Base-by-base conservation (phyloP, 1,140 invertebrate species). In the Hylaeus volcanicus region DNA sequence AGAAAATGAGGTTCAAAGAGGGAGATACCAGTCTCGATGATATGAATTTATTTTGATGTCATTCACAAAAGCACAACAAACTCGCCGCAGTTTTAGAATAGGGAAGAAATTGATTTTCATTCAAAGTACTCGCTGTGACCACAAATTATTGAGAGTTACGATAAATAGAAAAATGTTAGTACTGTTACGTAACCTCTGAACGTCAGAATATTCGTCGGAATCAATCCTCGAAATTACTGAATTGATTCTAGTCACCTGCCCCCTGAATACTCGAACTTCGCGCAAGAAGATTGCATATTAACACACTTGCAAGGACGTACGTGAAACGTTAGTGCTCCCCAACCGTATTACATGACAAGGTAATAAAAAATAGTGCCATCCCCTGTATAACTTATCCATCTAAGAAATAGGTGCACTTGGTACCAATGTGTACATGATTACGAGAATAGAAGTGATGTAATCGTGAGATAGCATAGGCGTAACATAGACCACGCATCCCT, bases 351-450 rank as follows among this genome's bases (percentile, higher is more conserved):
- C 12, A 77, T 70, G 55, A 76, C 61, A 69, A 26, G 63, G 66
- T 77, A 70, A 68, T 60, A 69, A 77, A 77, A 81, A 75, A 70
- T 74, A 76, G 72, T 80, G 74, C 74, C 64, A 63, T 81, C 79
- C 74, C 65, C 37, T 56, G 74, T 64, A 63, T 64, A 45, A 76
- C 53, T 77, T 76, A 70, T 56, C 15, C 64, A 58, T 69, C 37
- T 74, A 74, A 58, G 56, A 75, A 55, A 73, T 68, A 68, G 61
- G 79, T 81, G 79, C 73, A 81, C 65, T 70, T 39, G 55, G 26
- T 76, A 68, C 26, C 5, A 48, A n/a, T 39, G 66, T 71, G 51
- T 63, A 51, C n/a, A 14, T 51, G 14, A 60, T 53, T n/a, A 56
- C 9, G 58, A 60, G 65, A 76, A 64, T 68, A 76, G 65, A 76